phyloP scores from a whole-genome alignment of 2,113 vertebrate genomes.

The Oreotrochilus melanogaster region DNA sequence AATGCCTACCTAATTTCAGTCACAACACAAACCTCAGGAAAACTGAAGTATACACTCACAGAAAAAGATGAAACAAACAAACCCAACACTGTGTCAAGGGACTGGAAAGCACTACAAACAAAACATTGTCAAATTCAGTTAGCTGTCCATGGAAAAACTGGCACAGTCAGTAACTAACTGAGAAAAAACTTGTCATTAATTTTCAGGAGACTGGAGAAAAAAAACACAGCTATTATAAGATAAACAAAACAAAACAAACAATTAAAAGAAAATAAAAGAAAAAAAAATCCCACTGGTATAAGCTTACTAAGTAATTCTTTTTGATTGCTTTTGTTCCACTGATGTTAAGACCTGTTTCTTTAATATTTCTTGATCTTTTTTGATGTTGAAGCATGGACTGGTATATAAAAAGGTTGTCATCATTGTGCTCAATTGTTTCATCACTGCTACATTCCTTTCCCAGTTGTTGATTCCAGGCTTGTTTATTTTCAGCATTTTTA shows the following conservation, averaged over 20 bases:
- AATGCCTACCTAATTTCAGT: neutral
- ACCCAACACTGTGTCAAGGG: neutral
- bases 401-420: neutral
- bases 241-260: neutral
- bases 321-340: neutral
- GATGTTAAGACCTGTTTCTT: neutral
- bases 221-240: neutral
- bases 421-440: neutral
- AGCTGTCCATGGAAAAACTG: neutral
- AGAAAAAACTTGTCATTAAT: constrained; percentile 3
- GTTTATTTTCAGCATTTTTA: neutral
- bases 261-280: no score
- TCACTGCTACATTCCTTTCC: neutral
- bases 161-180: neutral
- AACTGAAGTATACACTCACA: neutral
- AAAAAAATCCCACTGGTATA: neutral
- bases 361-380: neutral
- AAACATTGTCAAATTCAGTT: neutral
- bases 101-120: neutral
- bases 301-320: neutral
- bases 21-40: neutral
- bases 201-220: neutral
- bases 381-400: neutral
- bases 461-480: neutral
- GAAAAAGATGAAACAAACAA: neutral